Base-by-base conservation (phyloP, 37 sponge, comb jelly and placozoan genomes). In the Agelas oroides region DNA sequence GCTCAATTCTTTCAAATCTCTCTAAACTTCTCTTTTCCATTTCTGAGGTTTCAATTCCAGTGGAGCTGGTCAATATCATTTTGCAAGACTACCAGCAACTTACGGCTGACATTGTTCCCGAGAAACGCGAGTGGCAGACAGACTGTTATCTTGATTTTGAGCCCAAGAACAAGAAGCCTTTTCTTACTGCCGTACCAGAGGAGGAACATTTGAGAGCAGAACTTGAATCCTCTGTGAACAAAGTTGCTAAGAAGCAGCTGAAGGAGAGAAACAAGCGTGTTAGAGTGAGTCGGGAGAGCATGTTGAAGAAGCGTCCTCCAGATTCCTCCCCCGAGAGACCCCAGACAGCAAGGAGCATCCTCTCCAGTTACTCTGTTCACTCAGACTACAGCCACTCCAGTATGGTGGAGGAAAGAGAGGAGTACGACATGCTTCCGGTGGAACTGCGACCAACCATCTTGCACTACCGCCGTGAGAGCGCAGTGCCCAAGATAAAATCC, bases 121-220 rank as follows among this genome's bases (percentile, higher is more conserved):
- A 87, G n/a, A 85, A 68, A 39, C 65, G 95, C 27, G 80, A 91
- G 90, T 96, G 97, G 97, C 97, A 96, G 75, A 96, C 97, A n/a
- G 92, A 89, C 38, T 86, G 87, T 70, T 93, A 93, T 83, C 55
- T 84, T n/a, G 91, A 92, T 53, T 71, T 53, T 32, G 39, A 61
- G 35, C 34, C 79, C 8, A 77, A 67, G 37, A 86, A 68, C 57
- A 78, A 58, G 53, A n/a, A 54, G 19, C 91, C 87, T n/a, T 90
- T 84, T 37, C 84, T 94, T 14, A 88, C 86, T 19, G 27, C 35
- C 8, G 40, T 30, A 0, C 88, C 88, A 12, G 84, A 89, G 16
- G 87, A 82, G n/a, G 55, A 38, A 79, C 39, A 36, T 5, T 14
- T 40, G 5, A 58, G 35, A 15, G 20, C 15, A 1, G 53, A 35